phyloP scores from a whole-genome alignment of 2,113 vertebrate genomes.

The Phrynosoma platyrhinos region DNA sequence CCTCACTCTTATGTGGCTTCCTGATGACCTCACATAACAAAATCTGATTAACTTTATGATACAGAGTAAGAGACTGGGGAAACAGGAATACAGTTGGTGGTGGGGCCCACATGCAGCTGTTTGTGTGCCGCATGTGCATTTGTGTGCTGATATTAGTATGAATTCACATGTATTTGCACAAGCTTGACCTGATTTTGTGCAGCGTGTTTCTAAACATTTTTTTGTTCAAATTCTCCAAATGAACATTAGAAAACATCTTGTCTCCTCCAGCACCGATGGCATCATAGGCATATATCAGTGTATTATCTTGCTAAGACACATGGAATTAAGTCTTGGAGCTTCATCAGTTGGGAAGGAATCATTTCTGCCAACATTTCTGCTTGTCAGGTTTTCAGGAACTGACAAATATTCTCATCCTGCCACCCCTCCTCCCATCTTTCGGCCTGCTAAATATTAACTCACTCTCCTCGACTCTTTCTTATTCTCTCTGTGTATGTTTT shows the following conservation, averaged over 20 bases:
- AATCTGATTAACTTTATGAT: background rate
- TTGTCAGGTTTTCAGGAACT: constrained; percentile 49
- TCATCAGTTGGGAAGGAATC: constrained; percentile 57
- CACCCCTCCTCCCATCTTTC: constrained; percentile 34
- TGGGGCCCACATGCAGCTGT: background rate
- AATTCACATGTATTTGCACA: background rate
- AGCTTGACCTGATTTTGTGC: constrained; percentile 33
- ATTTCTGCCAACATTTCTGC: constrained; percentile 52
- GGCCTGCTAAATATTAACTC: constrained; percentile 49
- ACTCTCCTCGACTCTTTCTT: background rate
- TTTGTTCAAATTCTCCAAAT: background rate
- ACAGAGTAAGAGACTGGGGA: too few relatives aligned
- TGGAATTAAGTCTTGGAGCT: constrained; percentile 66
- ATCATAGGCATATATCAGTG: constrained; percentile 47
- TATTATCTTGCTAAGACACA: constrained; percentile 68
- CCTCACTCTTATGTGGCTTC: background rate
- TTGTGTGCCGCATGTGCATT: background rate
- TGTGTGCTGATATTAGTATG: constrained; percentile 43
- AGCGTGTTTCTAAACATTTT: constrained; percentile 49
- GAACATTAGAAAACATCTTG: background rate
- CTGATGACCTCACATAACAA: background rate
- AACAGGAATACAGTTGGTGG: background rate
- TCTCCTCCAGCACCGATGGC: constrained; percentile 53
- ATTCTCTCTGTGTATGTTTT: background rate
- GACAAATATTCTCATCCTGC: constrained; percentile 31